phyloP scores from a whole-genome alignment of 2,113 vertebrate species.

The Sapajus apella region DNA sequence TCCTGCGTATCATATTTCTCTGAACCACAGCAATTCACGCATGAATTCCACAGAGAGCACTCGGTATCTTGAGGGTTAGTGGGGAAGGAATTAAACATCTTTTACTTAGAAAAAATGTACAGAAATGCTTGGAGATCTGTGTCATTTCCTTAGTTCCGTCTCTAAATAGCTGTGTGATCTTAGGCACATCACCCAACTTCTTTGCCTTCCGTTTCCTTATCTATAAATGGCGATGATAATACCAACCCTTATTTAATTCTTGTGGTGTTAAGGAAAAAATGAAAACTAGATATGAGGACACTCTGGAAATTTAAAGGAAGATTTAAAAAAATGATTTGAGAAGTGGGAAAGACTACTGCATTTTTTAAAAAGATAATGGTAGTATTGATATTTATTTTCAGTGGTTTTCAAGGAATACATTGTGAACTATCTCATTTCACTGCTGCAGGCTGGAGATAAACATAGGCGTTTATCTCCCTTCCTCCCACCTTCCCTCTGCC shows the following conservation, averaged over 20 bases:
- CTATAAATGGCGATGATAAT: not conserved
- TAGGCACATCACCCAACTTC: not conserved
- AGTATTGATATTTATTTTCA: not conserved
- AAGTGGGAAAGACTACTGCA: not conserved
- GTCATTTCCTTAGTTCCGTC: not conserved
- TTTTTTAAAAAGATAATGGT: not conserved
- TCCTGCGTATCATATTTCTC: accelerated
- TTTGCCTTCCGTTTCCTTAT: not conserved
- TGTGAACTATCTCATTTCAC: accelerated
- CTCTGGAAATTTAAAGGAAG: not conserved
- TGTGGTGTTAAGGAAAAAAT: not conserved
- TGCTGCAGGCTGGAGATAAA: not conserved
- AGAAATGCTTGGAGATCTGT: no score
- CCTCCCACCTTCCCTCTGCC: not conserved
- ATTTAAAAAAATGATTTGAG: not conserved
- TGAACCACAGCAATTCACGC: not conserved
- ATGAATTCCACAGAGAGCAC: not conserved
- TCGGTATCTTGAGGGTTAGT: not conserved
- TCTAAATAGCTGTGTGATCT: not conserved
- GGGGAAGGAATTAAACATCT: not conserved
- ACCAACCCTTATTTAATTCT: not conserved
- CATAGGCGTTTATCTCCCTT: accelerated
- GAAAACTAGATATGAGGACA: not conserved
- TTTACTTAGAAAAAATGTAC: not conserved
- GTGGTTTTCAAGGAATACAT: not conserved